Evolutionary conservation across 2,113 vertebrate species (phyloP), one percentile per base, ranked within the genome.

Genomic region (Pardalotus punctatus): DNA sequence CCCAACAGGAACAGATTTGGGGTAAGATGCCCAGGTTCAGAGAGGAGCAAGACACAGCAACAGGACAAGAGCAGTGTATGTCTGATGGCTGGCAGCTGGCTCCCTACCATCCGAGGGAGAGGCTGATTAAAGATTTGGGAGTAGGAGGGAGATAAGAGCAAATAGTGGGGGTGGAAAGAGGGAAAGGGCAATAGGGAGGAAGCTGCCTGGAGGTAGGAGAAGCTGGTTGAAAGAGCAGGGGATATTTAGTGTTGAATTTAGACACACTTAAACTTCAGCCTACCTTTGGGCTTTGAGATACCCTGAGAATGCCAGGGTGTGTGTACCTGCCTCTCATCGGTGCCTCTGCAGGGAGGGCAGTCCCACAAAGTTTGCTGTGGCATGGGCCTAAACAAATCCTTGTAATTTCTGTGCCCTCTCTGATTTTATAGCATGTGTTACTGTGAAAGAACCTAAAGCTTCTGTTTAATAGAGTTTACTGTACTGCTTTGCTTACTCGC

Each of bases 21-120:
- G 81, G 47, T 1, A 15, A 90, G 90, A 58, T 82, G 94, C 70
- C 50, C 31, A 21, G 19, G 74, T 80, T 95, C 62, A 76, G 91
- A 87, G 73, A 54, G 42, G 58, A 80, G 70, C 10, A 66, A 84
- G 66, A 53, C 6, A 11, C 38, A 65, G 81, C 61, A 80, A 62
- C 38, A 58, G 54, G 50, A 81, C 61, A 89, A 79, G 42, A 79
- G 66, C 73, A 79, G 73, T 47, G 53, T 9, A 17, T 6, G 50
- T 85, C 93, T 95, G 86, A 73, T 90, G 77, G 71, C 82, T 83
- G 80, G 67, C 66, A 94, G 61, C 94, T 90, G 85, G 78, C 71
- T 93, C 85, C 58, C 82, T 94, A 73, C 90, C 92, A 78, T 73
- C 0, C 0, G 38, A 81, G 42, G 8, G 33, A 82, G 78, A 72